These are phyloP conservation scores for Drosophila infuscata DNA, from an alignment of 2,888 invertebrate genomes.

Conservation along the genomic window DNA sequence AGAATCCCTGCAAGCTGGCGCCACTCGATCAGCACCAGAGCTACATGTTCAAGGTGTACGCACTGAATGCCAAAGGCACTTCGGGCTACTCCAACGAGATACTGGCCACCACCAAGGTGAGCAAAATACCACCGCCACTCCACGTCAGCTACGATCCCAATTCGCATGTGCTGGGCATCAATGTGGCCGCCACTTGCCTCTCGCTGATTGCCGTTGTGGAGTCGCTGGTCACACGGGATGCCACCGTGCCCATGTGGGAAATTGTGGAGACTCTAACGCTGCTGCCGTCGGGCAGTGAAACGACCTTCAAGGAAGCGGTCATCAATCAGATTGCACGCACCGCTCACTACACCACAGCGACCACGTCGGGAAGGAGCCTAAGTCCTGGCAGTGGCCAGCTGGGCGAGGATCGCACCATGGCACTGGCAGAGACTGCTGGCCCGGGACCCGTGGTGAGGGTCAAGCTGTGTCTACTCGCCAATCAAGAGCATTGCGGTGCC, in stretches of 20 bases:
- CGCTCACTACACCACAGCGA: conserved; percentile 72
- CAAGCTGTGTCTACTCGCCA: conserved; percentile 92
- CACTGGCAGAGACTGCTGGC: conserved; percentile 86
- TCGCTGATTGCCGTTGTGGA: conserved; percentile 92
- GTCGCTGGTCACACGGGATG: conserved; percentile 87
- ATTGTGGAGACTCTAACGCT: conserved; percentile 90
- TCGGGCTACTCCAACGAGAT: conserved; percentile 95
- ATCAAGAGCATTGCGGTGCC: conserved; percentile 93
- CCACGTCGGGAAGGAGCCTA: conserved; percentile 38
- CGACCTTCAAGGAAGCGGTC: conserved; percentile 90
- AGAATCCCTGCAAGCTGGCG: conserved; percentile 95
- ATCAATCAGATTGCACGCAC: conserved; percentile 86
- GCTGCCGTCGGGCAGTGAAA: conserved; percentile 89
- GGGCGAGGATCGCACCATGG: conserved; percentile 87
- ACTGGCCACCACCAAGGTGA: conserved; percentile 92
- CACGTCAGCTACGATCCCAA: conserved; percentile 93
- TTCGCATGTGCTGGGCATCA: conserved; percentile 90
- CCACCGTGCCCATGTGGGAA: conserved; percentile 88
- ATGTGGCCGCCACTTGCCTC: conserved; percentile 91
- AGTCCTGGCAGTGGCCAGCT: conserved; percentile 82
- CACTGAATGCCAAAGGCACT: conserved; percentile 93
- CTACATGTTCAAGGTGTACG: conserved; percentile 95
- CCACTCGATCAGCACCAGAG: conserved; percentile 94
- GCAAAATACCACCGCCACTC: conserved; percentile 92
- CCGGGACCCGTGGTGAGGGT: conserved; percentile 89